phyloP scores from a whole-genome alignment of 2,797 vertebrate species.

The Dicrostonyx torquatus region DNA sequence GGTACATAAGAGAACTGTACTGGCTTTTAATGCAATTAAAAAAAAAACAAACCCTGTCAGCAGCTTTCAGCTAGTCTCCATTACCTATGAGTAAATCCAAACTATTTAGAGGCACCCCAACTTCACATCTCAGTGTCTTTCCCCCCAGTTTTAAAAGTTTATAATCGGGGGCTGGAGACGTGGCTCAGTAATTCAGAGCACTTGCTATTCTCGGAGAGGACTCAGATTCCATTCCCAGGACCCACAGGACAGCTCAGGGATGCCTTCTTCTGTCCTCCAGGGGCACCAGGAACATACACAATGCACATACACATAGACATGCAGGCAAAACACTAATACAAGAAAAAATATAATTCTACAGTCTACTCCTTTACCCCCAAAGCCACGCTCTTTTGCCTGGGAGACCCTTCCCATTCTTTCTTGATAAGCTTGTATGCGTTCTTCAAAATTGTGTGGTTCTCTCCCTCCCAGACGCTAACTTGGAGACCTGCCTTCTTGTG shows the following conservation, averaged over 20 bases:
- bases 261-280: background rate
- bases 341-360: background rate
- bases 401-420: background rate
- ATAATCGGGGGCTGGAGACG: background rate
- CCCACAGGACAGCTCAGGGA: background rate
- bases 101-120: constrained; percentile 14
- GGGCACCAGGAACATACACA: background rate
- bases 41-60: background rate
- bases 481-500: background rate
- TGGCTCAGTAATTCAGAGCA: background rate
- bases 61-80: background rate
- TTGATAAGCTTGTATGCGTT: constrained; percentile 10
- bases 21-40: constrained; percentile 22
- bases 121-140: constrained; percentile 23
- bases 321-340: background rate
- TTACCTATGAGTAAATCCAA: constrained; percentile 42
- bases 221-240: background rate
- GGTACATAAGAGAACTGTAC: constrained; percentile 5
- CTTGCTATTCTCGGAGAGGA: background rate
- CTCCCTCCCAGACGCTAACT: background rate
- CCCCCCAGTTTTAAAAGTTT: background rate
- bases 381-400: background rate
- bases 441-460: background rate
- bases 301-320: background rate
- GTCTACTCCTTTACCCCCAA: background rate